Base-by-base conservation (phyloP, 2,113 vertebrate species). In the Cathartes aura region DNA sequence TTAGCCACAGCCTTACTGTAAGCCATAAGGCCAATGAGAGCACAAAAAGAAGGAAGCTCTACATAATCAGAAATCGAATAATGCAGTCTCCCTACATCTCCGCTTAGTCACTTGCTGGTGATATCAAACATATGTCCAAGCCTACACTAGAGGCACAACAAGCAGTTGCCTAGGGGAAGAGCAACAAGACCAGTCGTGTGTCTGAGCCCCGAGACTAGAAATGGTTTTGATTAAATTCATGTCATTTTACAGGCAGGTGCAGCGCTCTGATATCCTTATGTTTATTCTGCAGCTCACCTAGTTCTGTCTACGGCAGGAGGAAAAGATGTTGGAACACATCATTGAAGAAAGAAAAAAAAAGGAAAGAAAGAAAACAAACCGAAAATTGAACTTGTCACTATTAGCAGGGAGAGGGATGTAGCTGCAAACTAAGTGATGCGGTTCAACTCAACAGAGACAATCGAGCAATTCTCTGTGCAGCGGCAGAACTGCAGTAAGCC, bases 211-310 rank as follows among this genome's bases (percentile, higher is more conserved):
- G 38, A 86, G 50, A 56, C 90, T 55, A 45, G 75, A 58, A 83
- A 43, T 66, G 81, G 52, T 45, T 96, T 72, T 90, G 81, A 94
- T 95, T 95, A 84, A 92, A 91, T 95, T 95, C n/a, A 92, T 87
- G 73, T 92, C 87, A 85, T 92, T 98, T 96, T 92, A 74, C 47
- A 83, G 90, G 52, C 81, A 89, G 81, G 68, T 93, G 82, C 89
- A 85, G 55, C 1, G 0, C 82, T 81, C 75, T 82, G 89, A 82
- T 91, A 89, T 74, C 75, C 47, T 86, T 56, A 70, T 83, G 82
- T 76, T 94, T 94, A 34, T 93, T 95, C 73, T 6, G 15, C 22
- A 72, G 66, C 58, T 91, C 76, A 93, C 70, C 74, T 59, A 52
- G 47, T 32, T 40, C 67, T 64, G 52, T 71, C 53, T 72, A 8